Conservation (phyloP, 2,113 vertebrate species). For the Smithornis capensis region DNA sequence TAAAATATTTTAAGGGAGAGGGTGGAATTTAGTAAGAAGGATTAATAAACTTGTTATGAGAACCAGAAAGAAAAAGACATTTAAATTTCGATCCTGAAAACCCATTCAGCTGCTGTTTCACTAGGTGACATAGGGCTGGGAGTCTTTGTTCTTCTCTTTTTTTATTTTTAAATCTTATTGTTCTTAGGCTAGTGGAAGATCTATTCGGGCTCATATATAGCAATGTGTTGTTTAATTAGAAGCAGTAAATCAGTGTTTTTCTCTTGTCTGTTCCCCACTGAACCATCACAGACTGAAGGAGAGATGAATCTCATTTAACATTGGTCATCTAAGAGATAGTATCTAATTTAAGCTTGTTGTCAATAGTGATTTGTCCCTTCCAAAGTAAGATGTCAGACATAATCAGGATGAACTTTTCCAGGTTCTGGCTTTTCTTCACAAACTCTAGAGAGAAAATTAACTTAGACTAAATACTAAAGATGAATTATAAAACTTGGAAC, state of each 20-base stretch:
- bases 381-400: background rate
- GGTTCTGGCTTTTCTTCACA: slow-evolving; percentile 7
- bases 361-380: slow-evolving; percentile 12
- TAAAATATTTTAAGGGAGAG: background rate
- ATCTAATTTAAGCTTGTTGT: slow-evolving; percentile 23
- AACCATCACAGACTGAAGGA: background rate
- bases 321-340: background rate
- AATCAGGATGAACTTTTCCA: slow-evolving; percentile 15
- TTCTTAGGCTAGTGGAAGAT: background rate
- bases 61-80: background rate
- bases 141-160: fast-evolving
- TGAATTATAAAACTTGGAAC: background rate
- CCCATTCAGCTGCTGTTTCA: background rate
- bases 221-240: background rate
- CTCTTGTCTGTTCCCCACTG: background rate
- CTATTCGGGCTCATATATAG: background rate
- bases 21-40: background rate
- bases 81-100: background rate
- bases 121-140: background rate
- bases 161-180: background rate
- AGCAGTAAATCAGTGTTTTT: background rate
- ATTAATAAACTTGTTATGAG: background rate
- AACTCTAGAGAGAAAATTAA: background rate
- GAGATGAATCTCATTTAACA: background rate
- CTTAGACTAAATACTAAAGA: background rate